Conservation (phyloP, 2,888 invertebrate species). For the Prosapia bicincta region DNA sequence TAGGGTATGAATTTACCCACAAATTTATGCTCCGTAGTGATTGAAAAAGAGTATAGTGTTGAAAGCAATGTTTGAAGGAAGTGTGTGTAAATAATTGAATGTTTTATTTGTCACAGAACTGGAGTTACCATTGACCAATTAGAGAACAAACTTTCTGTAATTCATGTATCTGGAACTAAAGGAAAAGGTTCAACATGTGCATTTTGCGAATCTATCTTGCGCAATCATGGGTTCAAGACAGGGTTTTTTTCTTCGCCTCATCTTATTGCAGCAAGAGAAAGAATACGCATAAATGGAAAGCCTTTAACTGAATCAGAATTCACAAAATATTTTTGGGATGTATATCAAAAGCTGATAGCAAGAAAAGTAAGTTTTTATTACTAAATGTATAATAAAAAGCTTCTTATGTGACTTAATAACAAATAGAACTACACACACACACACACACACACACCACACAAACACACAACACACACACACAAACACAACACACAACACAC, state of each 20-base stretch:
- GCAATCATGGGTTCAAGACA: conserved; percentile 77
- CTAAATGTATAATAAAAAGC: conserved; percentile 17
- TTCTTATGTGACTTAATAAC: not conserved
- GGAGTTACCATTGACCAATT: conserved; percentile 63
- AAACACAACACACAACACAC: no score
- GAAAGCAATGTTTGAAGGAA: no score
- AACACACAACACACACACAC: no score
- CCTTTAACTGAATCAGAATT: conserved; percentile 74
- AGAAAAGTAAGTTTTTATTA: conserved; percentile 48
- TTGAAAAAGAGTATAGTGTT: no score
- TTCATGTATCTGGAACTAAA: conserved; percentile 97
- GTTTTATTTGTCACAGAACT: conserved; percentile 52
- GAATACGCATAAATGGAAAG: conserved; percentile 82
- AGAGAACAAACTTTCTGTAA: conserved; percentile 63
- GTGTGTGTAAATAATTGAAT: no score
- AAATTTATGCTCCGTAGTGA: no score
- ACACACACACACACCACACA: no score
- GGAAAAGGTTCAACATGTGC: conserved; percentile 98
- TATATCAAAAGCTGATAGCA: conserved; percentile 62
- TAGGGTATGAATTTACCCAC: no score
- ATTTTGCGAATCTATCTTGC: conserved; percentile 83
- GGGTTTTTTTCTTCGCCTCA: conserved; percentile 98
- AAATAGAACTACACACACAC: no score
- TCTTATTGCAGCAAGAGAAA: conserved; percentile 84
- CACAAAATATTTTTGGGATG: conserved; percentile 73